Conservation (phyloP, 2,888 invertebrate species). For the Laspeyria flexula region DNA sequence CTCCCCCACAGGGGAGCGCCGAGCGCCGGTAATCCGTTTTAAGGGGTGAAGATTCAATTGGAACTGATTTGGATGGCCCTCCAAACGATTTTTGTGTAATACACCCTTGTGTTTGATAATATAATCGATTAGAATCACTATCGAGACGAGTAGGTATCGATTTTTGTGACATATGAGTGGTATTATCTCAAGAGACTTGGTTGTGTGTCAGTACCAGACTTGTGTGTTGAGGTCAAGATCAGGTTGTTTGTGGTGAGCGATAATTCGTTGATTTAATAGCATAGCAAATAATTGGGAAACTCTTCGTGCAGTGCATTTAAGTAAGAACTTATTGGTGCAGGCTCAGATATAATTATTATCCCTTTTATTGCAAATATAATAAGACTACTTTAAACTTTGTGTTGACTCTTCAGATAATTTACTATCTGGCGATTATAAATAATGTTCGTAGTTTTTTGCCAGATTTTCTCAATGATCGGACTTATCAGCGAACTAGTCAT, state of each 20-base stretch:
- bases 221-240: constrained; percentile 8
- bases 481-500: too few species aligned
- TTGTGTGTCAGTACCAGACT: constrained; percentile 12
- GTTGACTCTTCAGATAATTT: too few species aligned
- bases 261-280: too few species aligned
- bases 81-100: constrained; percentile 52
- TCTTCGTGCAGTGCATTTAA: too few species aligned
- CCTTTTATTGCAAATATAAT: too few species aligned
- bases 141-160: constrained; percentile 39
- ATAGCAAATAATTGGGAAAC: too few species aligned
- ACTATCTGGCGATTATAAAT: too few species aligned
- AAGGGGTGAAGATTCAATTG: constrained; percentile 68
- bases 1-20: constrained; percentile 49
- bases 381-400: too few species aligned
- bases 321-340: too few species aligned
- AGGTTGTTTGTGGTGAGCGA: not conserved
- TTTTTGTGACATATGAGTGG: constrained; percentile 23
- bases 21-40: constrained; percentile 58
- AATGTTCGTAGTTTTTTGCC: too few species aligned
- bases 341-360: too few species aligned
- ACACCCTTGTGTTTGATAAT: constrained; percentile 48
- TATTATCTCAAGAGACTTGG: constrained; percentile 10
- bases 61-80: constrained; percentile 67
- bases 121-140: constrained; percentile 42
- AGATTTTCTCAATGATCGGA: too few species aligned